Base-by-base conservation (phyloP, 2,797 vertebrate species). In the Coendou prehensilis region DNA sequence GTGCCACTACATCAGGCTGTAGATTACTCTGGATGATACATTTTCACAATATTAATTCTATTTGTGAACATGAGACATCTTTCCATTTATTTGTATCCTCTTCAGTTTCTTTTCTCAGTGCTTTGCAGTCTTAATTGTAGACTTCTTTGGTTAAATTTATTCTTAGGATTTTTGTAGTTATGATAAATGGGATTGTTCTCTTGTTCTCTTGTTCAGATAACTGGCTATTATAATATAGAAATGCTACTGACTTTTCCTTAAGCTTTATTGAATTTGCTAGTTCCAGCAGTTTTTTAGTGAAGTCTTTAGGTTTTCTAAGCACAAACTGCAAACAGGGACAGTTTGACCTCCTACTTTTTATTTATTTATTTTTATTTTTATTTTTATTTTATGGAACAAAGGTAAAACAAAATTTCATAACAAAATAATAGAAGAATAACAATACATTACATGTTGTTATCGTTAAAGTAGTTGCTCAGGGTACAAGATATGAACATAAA, bases 261-360 rank as follows among this genome's bases (percentile, higher is more conserved):
- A 45, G 57, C 41, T 83, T 92, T 95, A 28, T 61, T 75, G 23
- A 87, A 50, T 75, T 75, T 64, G 47, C 87, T 87, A 87, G 23
- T 28, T 28, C 52, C 75, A 64, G n/a, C 57, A 92, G 5, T 75
- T 33, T 83, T 76, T 89, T 78, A 47, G 37, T 84, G 37, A 13
- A n/a, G 6, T 79, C 13, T 88, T 89, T 89, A 41, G 15, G 20
- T 61, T 88, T 88, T 76, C 41, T 78, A 5, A 45, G 26, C 15
- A 28, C 37, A 14, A 91, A 33, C 28, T 69, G 41, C 67, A 87
- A 76, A 67, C 28, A 64, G n/a, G 45, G 57, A 59, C 69, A 11
- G 54, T 50, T 82, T 80, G 84, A 80, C 56, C 73, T 87, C 54
- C 71, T 87, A 30, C 54, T 93, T 41, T 41, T 41, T 41, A 41